Evolutionary conservation across 2,113 vertebrate species (phyloP), one percentile per base, ranked within the genome.

Genomic region (Pundamilia nyererei): DNA sequence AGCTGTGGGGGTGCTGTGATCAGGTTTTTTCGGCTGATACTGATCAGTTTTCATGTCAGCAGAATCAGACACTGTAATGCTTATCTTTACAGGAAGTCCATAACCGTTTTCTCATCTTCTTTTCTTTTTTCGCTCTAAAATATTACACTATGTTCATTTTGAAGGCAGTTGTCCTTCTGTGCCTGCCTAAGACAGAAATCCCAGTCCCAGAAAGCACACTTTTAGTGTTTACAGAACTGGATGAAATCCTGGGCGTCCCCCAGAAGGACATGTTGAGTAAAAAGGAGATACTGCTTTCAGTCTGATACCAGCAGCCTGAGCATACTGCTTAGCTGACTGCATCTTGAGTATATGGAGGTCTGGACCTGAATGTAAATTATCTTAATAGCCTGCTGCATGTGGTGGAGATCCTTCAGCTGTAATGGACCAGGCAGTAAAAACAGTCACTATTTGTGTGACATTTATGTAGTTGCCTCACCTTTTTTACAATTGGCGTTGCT

Each of bases 401-500:
- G 62, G 9, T 80, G 68, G n/a, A 80, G 31, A 53, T 84, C 29
- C 54, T 29, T 70, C 40, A 70, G 47, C 79, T 3, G 5, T 86
- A 84, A 90, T 86, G 85, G 86, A 72, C 80, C 81, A 33, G 79
- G 62, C 72, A 51, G 42, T 88, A 87, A 91, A 91, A 87, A 75
- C 56, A 15, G 40, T 79, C 60, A 15, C 54, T 79, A 47, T 90
- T 84, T 89, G 60, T 80, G 82, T 87, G 90, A 90, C 91, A 62
- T 93, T 93, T 93, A 90, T 93, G 90, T 86, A 65, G 86, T 56
- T 35, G 15, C 53, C 49, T 24, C 79, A 82, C 81, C 82, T 87
- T 19, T 81, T 91, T 89, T 83, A 56, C 79, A 80, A 24, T 68
- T 86, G 82, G 38, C 84, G 19, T 88, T 88, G 84, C 70, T 75